Evolutionary conservation across 2,888 invertebrate species (phyloP), one percentile per base, ranked within the genome.

Genomic region (Limenitis camilla): DNA sequence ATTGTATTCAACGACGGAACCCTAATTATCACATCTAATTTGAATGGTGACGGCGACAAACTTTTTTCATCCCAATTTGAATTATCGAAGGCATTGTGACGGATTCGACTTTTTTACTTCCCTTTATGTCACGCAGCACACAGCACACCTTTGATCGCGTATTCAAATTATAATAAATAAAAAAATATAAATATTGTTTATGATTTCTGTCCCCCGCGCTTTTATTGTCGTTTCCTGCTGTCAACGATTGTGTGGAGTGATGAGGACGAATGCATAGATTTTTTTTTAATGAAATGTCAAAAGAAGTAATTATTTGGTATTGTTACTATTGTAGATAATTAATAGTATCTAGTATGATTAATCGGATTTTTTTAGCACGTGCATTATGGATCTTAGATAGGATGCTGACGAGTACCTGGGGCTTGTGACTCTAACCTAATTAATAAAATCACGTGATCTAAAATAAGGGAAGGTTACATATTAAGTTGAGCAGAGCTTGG

Each of bases 161-260:
- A 81, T 84, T 83, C 79, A 78, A 76, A 81, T 82, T 72, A n/a
- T 11, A 36, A 45, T 30, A 45, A 27, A 78, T 76, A 71, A 71
- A 71, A 64, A 62, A 59, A 76, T 76, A 75, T 79, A 76, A 76
- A 77, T 78, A 78, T 77, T 63, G 76, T 78, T 81, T 78, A 78
- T 79, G 78, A 78, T 79, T 79, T 70, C 67, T 68, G 68, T 74
- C 69, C 72, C 71, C 67, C 63, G 66, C 71, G 71, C 68, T 73
- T 76, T 78, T 78, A 78, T 79, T 74, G 74, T 74, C 76, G 75
- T 75, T 78, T 85, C 85, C 84, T 75, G 80, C 76, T 79, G 84
- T 83, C 81, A 80, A 68, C 74, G 68, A 66, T 77, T 76, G 81
- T 80, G 72, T 71, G 72, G 71, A 68, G 72, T 79, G 80, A 81